Evolutionary conservation across 2,113 vertebrate genomes (phyloP), one percentile per base, ranked within the genome.

Genomic region (Epinephelus moara): DNA sequence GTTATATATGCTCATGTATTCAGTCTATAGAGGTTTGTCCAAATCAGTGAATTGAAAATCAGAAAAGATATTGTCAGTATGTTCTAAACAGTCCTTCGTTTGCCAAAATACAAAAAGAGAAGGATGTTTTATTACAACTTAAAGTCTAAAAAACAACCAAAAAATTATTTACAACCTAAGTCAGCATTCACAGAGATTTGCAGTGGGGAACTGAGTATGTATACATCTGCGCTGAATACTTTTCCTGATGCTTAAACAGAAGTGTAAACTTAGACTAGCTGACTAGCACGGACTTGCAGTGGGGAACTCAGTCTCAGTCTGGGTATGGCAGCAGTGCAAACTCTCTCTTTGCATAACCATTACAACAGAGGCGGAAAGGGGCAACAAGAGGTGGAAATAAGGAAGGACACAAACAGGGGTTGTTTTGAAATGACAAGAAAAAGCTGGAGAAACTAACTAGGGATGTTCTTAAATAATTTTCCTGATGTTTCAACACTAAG

Each of bases 301-400:
- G 3, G 13, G 47, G 30, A n/a, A 40, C 10, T 61, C 13, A 21
- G 17, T 30, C 11, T 12, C 7, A 42, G 40, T 67, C 53, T 27
- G 19, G 50, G 19, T 21, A 3, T 23, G 12, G 55, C 27, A 55
- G 42, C 55, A 40, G 56, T 47, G 42, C 47, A 53, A 68, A 45
- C 60, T 73, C 50, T 73, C 50, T 53, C 55, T 75, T 88, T 81
- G 77, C 78, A 75, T 82, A 42, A 76, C 62, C 25, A 75, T 67
- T 76, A 75, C 55, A 87, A 83, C 61, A 25, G 50, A 63, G 17
- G 62, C 13, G 56, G 62, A 37, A 69, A 49, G 33, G 27, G 21
- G 47, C 30, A 53, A 52, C 3, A 63, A 55, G 19, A 27, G 69
- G 50, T 45, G 52, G 72, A 77, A 75, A 81, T 21, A 45, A 25